phyloP scores from a whole-genome alignment of 2,113 vertebrate species.

The Poeciliopsis retropinna region DNA sequence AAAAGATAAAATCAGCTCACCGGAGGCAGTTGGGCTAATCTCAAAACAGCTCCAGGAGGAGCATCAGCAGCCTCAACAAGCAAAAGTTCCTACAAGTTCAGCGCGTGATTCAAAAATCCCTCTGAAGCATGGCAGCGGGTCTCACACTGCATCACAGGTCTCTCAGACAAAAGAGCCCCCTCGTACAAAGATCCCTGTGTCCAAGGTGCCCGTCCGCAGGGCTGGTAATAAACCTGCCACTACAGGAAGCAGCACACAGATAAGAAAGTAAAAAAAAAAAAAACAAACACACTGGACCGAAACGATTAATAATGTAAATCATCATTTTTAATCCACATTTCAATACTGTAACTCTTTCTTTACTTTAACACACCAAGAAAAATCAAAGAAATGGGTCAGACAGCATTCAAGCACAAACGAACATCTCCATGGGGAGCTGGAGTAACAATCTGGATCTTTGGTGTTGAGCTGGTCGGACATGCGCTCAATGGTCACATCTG shows the following conservation, averaged over 20 bases:
- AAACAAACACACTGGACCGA: constrained; percentile 18
- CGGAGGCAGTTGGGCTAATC: constrained; percentile 68
- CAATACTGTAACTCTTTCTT: constrained; percentile 43
- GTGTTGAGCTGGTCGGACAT: constrained; percentile 54
- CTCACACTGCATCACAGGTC: constrained; percentile 79
- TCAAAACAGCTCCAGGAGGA: constrained; percentile 77
- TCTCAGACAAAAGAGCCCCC: constrained; percentile 85
- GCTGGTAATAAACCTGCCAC: constrained; percentile 84
- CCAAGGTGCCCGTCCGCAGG: constrained; percentile 91
- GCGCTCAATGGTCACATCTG: constrained; percentile 61
- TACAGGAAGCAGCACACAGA: constrained; percentile 56
- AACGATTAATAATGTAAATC: constrained; percentile 21
- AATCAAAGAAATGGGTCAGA: constrained; percentile 46
- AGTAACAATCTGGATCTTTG: constrained; percentile 43
- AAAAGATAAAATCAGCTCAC: constrained; percentile 81
- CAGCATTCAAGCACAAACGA: constrained; percentile 73
- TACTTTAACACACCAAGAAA: constrained; percentile 53
- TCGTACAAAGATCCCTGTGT: constrained; percentile 96
- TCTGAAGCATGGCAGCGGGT: constrained; percentile 84
- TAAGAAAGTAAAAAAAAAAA: constrained; percentile 60
- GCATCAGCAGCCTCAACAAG: constrained; percentile 66
- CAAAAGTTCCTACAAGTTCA: constrained; percentile 76
- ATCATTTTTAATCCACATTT: constrained; percentile 36
- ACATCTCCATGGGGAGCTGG: constrained; percentile 56
- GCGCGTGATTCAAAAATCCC: constrained; percentile 94